Evolutionary conservation across 2,113 vertebrate species (phyloP), one percentile per base, ranked within the genome.

Genomic region (Lycaon pictus): DNA sequence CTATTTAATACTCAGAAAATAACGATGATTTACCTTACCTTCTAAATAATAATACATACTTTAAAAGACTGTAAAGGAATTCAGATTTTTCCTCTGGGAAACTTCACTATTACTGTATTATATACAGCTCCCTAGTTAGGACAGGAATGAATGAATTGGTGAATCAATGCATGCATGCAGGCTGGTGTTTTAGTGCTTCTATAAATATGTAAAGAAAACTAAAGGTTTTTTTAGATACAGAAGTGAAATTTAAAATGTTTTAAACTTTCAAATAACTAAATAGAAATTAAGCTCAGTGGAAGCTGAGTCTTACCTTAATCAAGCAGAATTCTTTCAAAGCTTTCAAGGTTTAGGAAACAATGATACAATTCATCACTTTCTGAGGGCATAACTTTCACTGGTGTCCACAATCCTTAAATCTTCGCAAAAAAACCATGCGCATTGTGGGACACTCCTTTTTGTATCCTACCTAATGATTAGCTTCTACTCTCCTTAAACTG

Each of bases 1-100:
- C 72, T 83, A 32, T 90, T 96, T 92, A 37, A 88, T 87, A 92
- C 80, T 84, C 60, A 89, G 51, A 97, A 97, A 92, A 95, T 74
- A 76, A 93, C 35, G 82, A 63, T 94, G 62, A 82, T 93, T 86
- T 95, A 62, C 56, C 63, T 89, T 58, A 90, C 27, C 43, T 85
- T 87, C 67, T 88, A 96, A 97, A 87, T 90, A 83, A 95, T 85
- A 95, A 22, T n/a, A 93, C 23, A 27, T 76, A 83, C 37, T 84
- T 86, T 86, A 51, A 90, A 95, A 87, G 53, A 53, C 27, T 79
- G 85, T 29, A 95, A 80, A 80, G 76, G 88, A 95, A 55, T 77
- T 71, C 13, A 90, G 17, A 71, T 96, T 90, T 90, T 95, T 95
- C 74, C 71, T 93, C 63, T 63, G 43, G 43, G 71, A 90, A 80